Evolutionary conservation across 1,140 invertebrate genomes (phyloP), one percentile per base, ranked within the genome.

Genomic region (Ephestia elutella): DNA sequence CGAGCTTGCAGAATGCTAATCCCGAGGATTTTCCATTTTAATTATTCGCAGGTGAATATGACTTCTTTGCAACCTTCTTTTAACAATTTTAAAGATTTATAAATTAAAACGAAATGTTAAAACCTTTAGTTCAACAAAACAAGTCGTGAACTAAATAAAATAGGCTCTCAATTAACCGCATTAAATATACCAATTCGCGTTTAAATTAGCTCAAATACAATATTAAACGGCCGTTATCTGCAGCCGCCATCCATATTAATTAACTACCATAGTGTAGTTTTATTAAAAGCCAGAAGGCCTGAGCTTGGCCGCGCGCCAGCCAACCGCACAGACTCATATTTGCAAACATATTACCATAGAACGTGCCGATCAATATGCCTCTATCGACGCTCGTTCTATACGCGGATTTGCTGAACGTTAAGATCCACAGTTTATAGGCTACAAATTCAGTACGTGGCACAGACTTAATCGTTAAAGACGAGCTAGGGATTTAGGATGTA

Each of bases 271-370:
- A n/a, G 32, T 56, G 17, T 48, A 48, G 50, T 63, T 64, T 56
- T 59, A 56, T 53, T 32, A 32, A 55, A 55, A 57, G 49, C 56
- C 53, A 57, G 48, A 20, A 48, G 28, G n/a, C 17, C 25, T 0
- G 28, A 11, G 21, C 32, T 63, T 74, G 75, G 75, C 70, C 13
- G 21, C 11, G n/a, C 9, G 71, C 71, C 71, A 73, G 65, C 53
- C 50, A 64, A 62, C 66, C 65, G 56, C 63, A 61, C 60, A 49
- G 68, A 70, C 70, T 78, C 71, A 75, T 73, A 65, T 62, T 70
- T 63, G 56, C 56, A 38, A 57, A 54, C 63, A 67, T 69, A 70
- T 44, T 44, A 44, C 38, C 38, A 44, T 44, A 44, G 38, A 13
- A 35, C 38, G 38, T 44, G 38, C 38, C 38, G 38, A 44, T 44